A percentile compares a stretch with the other conserved stretches of the same genome.
Evolutionary conservation across 64 coral and sea anemone species (phyloP).

Genomic region (Pocillopora verrucosa): DNA sequence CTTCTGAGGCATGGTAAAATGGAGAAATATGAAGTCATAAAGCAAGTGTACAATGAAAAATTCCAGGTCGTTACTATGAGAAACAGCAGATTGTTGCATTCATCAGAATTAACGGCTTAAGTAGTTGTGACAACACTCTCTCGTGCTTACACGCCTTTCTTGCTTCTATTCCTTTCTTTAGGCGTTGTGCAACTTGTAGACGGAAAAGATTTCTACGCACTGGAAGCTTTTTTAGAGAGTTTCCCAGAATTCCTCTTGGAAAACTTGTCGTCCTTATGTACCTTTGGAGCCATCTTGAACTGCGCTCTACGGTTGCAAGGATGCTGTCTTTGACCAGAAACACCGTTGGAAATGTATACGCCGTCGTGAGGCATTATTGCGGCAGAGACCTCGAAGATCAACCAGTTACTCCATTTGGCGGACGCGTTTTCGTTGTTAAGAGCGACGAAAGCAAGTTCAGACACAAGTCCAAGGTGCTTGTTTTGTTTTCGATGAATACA

Average conservation of each 20-base stretch:
- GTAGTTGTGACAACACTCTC: too few relatives aligned
- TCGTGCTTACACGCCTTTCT: too few relatives aligned
- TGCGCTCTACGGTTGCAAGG: neutral
- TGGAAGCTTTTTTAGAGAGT: slow-evolving; percentile 24
- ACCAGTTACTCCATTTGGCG: slow-evolving; percentile 36
- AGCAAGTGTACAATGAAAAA: too few relatives aligned
- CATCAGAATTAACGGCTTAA: too few relatives aligned
- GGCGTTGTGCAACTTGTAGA: neutral
- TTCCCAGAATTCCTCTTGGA: slow-evolving; percentile 7
- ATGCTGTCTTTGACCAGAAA: slow-evolving; percentile 17
- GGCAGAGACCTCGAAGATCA: neutral
- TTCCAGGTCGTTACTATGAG: too few relatives aligned
- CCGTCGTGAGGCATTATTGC: slow-evolving; percentile 13
- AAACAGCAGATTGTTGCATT: too few relatives aligned
- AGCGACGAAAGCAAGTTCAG: slow-evolving; percentile 56
- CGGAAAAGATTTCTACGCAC: slow-evolving; percentile 17
- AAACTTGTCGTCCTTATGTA: slow-evolving; percentile 28
- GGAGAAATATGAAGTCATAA: too few relatives aligned
- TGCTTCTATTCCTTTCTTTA: neutral
- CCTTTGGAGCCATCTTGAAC: slow-evolving; percentile 15
- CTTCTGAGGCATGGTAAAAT: too few relatives aligned
- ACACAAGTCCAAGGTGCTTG: slow-evolving; percentile 41
- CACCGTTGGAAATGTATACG: slow-evolving; percentile 22
- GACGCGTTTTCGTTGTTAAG: slow-evolving; percentile 22
- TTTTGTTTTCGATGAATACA: neutral